Percentiles rank a stretch among this genome's conserved stretches.
phyloP scores from a whole-genome alignment of 2,113 vertebrate genomes.

The Sylvilagus bachmani region DNA sequence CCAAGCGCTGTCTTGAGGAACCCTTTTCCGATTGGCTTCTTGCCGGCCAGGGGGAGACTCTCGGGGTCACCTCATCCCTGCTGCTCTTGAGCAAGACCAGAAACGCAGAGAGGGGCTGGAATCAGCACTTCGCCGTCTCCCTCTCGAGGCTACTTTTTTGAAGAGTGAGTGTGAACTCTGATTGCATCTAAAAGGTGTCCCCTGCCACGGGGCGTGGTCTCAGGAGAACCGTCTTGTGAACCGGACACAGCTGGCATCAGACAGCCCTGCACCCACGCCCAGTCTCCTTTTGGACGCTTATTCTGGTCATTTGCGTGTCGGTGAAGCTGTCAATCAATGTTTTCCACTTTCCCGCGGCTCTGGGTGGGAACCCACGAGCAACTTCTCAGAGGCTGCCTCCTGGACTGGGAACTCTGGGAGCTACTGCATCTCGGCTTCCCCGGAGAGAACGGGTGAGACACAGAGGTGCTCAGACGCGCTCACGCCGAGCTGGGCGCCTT shows the following conservation, averaged over 20 bases:
- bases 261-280: fast-evolving
- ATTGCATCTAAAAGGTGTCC: not conserved
- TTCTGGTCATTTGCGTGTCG: fast-evolving
- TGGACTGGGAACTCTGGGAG: not conserved
- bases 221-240: not conserved
- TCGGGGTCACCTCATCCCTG: not conserved
- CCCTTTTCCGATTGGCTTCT: not conserved
- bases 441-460: not conserved
- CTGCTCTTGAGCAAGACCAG: not conserved
- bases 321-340: not conserved
- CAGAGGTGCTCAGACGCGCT: not conserved
- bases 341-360: not conserved
- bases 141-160: not conserved
- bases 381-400: too few relatives aligned
- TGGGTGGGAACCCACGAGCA: too few relatives aligned
- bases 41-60: too few relatives aligned
- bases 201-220: not conserved
- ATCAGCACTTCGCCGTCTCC: too few relatives aligned
- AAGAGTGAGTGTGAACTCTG: not conserved
- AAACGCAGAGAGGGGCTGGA: too few relatives aligned
- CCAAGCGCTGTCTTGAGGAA: not conserved
- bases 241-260: not conserved
- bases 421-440: too few relatives aligned
- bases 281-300: not conserved
- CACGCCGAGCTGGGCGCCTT: too few relatives aligned